A percentile compares a stretch with the other conserved stretches of the same genome.
These are phyloP conservation scores for Coreius guichenoti DNA, from an alignment of 2,797 vertebrate genomes.

Conservation along the genomic window DNA sequence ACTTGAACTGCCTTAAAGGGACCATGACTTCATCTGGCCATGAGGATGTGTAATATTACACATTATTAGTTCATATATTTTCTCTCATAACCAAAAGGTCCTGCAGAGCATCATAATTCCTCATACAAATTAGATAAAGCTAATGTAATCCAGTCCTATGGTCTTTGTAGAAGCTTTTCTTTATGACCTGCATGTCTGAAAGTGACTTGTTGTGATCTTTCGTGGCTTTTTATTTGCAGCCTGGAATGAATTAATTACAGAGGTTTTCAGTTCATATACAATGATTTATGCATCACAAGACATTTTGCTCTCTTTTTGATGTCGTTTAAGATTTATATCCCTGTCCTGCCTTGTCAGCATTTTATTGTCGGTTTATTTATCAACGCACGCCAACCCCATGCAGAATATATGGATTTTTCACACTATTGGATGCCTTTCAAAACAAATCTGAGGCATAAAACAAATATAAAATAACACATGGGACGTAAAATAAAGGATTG, in stretches of 20 bases:
- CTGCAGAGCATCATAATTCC: constrained; percentile 9
- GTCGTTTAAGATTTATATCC: constrained; percentile 37
- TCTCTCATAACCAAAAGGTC: constrained; percentile 8
- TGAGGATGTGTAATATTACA: background rate
- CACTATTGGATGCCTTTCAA: constrained; percentile 26
- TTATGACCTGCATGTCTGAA: constrained; percentile 57
- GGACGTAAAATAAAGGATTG: background rate
- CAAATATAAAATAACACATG: background rate
- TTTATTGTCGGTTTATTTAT: constrained; percentile 28
- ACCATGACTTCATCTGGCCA: constrained; percentile 13
- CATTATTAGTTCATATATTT: constrained; percentile 5
- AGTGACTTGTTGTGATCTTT: constrained; percentile 60
- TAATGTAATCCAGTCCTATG: constrained; percentile 35
- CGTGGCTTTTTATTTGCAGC: constrained; percentile 54
- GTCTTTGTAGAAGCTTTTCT: constrained; percentile 34
- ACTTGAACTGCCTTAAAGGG: background rate
- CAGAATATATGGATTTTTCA: constrained; percentile 9
- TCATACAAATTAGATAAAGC: constrained; percentile 28
- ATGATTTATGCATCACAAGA: constrained; percentile 35
- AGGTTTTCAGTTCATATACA: constrained; percentile 52
- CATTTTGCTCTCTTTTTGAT: constrained; percentile 15
- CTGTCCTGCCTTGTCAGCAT: background rate
- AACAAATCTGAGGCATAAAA: constrained; percentile 36
- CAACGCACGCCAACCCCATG: background rate
- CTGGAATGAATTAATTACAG: constrained; percentile 55